Percentiles rank a stretch among this genome's conserved stretches.
These are phyloP conservation scores for Acrossocheilus wenchowensis DNA, from an alignment of 2,797 vertebrate genomes.

Conservation along the genomic window DNA sequence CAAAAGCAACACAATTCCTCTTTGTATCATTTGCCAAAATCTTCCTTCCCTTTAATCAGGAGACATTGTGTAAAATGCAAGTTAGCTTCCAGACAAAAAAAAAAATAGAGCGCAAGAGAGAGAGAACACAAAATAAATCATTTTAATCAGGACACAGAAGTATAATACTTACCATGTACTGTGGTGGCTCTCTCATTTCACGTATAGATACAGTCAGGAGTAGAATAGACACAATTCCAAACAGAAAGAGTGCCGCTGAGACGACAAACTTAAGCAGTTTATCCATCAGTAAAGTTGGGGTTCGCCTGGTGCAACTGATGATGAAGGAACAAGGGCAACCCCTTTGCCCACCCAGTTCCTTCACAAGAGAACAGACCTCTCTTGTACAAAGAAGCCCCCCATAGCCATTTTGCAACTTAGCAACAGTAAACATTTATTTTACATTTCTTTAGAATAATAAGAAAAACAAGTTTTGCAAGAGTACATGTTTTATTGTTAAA, in stretches of 20 bases:
- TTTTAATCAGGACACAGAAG: neutral
- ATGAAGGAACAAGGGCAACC: neutral
- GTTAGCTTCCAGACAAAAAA: neutral
- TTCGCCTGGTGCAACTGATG: neutral
- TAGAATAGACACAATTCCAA: constrained; percentile 80
- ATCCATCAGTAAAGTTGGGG: constrained; percentile 70
- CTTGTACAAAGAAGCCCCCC: neutral
- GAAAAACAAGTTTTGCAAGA: neutral
- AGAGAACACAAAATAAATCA: neutral
- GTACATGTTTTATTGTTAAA: neutral
- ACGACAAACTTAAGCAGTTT: constrained; percentile 61
- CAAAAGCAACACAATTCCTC: too few species aligned
- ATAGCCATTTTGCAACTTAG: too few species aligned
- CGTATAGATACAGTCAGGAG: constrained; percentile 82
- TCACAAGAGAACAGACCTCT: constrained; percentile 10
- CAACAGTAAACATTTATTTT: neutral
- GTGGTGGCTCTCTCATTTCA: constrained; percentile 78
- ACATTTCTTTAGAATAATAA: neutral
- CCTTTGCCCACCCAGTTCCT: neutral
- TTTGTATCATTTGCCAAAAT: neutral
- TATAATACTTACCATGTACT: constrained; percentile 81
- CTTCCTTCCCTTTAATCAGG: neutral
- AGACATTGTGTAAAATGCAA: neutral
- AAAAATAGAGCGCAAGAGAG: neutral
- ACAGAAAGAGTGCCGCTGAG: constrained; percentile 75